These are phyloP conservation scores for Aphidius ervi DNA, from an alignment of 1,140 invertebrate genomes.

Conservation along the genomic window DNA sequence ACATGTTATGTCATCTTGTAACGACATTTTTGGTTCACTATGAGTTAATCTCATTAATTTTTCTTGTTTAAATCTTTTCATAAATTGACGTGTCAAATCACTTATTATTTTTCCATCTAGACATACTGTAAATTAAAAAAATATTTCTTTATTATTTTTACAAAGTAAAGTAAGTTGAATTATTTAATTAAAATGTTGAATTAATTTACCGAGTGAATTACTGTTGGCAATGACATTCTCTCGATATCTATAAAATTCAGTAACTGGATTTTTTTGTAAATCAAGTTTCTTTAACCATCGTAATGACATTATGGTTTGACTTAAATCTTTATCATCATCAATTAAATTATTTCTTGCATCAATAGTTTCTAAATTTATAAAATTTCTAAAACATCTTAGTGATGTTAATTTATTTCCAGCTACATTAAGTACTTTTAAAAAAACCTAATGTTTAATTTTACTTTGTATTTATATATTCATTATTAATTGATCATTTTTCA, in stretches of 20 bases:
- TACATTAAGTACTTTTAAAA: conserved; percentile 52
- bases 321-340: conserved; percentile 49
- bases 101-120: conserved; percentile 53
- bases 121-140: conserved; percentile 30
- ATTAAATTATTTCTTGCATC: conserved; percentile 54
- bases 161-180: too few species aligned
- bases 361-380: conserved; percentile 46
- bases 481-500: not conserved
- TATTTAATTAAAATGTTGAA: too few species aligned
- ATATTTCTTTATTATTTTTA: too few species aligned
- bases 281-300: conserved; percentile 53
- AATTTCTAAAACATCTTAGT: conserved; percentile 44
- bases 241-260: conserved; percentile 57
- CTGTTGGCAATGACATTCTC: conserved; percentile 63
- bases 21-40: conserved; percentile 30
- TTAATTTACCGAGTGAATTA: conserved; percentile 52
- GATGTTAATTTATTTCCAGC: conserved; percentile 51
- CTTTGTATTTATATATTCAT: conserved; percentile 13
- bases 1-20: conserved; percentile 49
- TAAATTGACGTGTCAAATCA: conserved; percentile 50
- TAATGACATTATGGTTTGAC: conserved; percentile 54
- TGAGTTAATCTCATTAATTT: conserved; percentile 32
- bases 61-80: conserved; percentile 53
- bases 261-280: conserved; percentile 61
- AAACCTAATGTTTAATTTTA: conserved; percentile 37